phyloP scores from a whole-genome alignment of 1,140 invertebrate species.

The Harpegnathos saltator region DNA sequence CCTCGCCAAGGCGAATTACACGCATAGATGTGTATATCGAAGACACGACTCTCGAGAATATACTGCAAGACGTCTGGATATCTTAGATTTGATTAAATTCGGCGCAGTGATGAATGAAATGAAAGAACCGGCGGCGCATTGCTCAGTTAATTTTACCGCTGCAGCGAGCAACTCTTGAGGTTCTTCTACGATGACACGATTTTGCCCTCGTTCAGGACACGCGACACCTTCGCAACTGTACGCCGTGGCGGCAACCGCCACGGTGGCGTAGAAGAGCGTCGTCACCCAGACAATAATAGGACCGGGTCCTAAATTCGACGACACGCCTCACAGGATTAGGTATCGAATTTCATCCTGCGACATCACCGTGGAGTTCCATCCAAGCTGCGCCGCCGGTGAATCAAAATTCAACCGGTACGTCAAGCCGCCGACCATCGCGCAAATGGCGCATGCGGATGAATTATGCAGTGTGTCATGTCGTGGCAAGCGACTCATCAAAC shows the following conservation, averaged over 20 bases:
- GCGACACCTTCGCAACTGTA: neutral
- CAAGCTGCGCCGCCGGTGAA: slow-evolving; percentile 33
- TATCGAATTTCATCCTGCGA: slow-evolving; percentile 29
- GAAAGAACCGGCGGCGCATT: too few relatives aligned
- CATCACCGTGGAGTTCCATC: neutral
- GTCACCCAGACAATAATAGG: neutral
- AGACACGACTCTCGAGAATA: too few relatives aligned
- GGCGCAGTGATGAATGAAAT: too few relatives aligned
- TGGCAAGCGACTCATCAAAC: slow-evolving; percentile 73
- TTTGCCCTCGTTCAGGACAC: too few relatives aligned
- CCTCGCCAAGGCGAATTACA: too few relatives aligned
- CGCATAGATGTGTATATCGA: too few relatives aligned
- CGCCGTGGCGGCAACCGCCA: neutral
- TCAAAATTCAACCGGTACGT: slow-evolving; percentile 66
- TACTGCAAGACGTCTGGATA: too few relatives aligned
- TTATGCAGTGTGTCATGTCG: slow-evolving; percentile 74
- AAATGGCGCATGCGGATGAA: slow-evolving; percentile 70
- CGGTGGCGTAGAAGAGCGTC: neutral
- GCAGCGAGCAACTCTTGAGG: too few relatives aligned
- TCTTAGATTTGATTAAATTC: too few relatives aligned
- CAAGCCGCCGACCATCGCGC: slow-evolving; percentile 63
- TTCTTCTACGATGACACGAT: too few relatives aligned
- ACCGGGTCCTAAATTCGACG: neutral
- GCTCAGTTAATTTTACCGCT: too few relatives aligned
- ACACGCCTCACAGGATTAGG: neutral